Conservation (phyloP, 2,797 vertebrate species). For the Cuniculus paca region DNA sequence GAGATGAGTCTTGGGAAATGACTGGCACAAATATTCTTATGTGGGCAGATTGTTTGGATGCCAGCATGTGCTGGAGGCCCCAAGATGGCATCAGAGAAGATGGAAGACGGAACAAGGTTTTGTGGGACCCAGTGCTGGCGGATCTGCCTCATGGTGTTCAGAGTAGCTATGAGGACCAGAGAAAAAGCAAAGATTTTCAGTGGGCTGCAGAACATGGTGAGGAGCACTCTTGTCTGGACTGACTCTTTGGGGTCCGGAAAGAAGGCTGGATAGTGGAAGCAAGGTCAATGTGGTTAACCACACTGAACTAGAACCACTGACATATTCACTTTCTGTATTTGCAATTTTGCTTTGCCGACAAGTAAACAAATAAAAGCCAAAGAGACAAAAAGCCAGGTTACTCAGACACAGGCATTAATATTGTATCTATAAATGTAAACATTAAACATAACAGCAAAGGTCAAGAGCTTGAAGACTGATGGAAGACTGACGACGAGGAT, state of each 20-base stretch:
- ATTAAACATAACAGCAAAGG: constrained; percentile 74
- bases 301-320: neutral
- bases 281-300: neutral
- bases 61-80: neutral
- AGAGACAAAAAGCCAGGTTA: neutral
- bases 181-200: neutral
- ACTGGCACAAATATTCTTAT: neutral
- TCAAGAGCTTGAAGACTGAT: constrained; percentile 74
- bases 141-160: neutral
- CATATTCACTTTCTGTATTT: neutral
- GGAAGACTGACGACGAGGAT: constrained; percentile 80
- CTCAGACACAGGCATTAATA: constrained; percentile 62
- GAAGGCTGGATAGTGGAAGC: neutral
- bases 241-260: neutral
- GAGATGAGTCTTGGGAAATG: neutral
- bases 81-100: neutral
- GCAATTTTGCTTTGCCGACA: neutral
- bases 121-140: neutral
- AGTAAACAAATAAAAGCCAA: rapidly evolving
- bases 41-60: neutral
- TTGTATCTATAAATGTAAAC: constrained; percentile 51
- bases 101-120: neutral
- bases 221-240: no score
- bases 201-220: neutral
- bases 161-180: neutral